Percentiles rank a stretch among this genome's conserved stretches.
Conservation (phyloP, 2,888 invertebrate species). For the Drosophila greeni region DNA sequence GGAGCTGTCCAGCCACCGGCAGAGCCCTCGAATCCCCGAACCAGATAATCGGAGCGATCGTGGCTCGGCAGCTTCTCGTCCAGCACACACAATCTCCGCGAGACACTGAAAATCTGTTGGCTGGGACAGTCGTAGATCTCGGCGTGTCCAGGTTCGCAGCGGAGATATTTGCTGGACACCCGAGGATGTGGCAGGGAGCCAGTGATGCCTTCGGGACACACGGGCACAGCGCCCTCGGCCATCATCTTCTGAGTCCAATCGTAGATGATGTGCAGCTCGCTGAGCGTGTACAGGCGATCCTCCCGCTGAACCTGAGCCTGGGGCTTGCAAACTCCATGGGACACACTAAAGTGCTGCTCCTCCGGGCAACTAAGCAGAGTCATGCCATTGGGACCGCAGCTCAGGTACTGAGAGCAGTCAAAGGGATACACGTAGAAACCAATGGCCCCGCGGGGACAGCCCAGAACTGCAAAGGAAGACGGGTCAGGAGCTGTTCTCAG, state of each 20-base stretch:
- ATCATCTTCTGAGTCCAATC: constrained; percentile 56
- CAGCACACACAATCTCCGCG: constrained; percentile 80
- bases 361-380: constrained; percentile 82
- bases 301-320: constrained; percentile 49
- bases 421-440: constrained; percentile 82
- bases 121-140: constrained; percentile 81
- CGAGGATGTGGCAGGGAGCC: constrained; percentile 76
- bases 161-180: constrained; percentile 82
- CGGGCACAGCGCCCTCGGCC: constrained; percentile 11
- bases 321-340: constrained; percentile 53
- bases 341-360: constrained; percentile 81
- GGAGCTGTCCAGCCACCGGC: constrained; percentile 43
- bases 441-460: constrained; percentile 79
- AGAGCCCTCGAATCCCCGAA: constrained; percentile 3
- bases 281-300: constrained; percentile 51
- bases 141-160: constrained; percentile 82
- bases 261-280: constrained; percentile 41
- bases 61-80: constrained; percentile 79
- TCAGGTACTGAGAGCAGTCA: constrained; percentile 83
- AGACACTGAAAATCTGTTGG: constrained; percentile 79
- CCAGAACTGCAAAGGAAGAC: constrained; percentile 40
- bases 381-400: constrained; percentile 83
- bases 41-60: constrained; percentile 53
- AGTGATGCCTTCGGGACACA: constrained; percentile 51
- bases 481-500: neutral